Evolutionary conservation across 2,113 vertebrate genomes (phyloP).

Genomic region (Collichthys lucidus): DNA sequence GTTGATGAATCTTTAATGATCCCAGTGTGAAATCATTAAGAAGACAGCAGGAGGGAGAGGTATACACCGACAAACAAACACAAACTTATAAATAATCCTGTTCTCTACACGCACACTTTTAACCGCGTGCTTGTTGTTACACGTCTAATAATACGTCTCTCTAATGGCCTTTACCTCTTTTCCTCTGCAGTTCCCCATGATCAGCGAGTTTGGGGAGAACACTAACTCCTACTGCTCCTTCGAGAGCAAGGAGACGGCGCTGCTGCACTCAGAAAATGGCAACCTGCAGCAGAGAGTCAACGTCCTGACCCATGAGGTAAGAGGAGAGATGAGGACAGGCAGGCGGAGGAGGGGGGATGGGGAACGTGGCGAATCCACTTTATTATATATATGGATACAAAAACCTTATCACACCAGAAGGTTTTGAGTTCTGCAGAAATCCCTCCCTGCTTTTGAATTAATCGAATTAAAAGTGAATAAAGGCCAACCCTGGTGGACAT

Average conservation of each 20-base stretch:
- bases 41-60: constrained; percentile 11
- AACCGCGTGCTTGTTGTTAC: neutral
- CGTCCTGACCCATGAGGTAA: constrained; percentile 94
- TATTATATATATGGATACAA: neutral
- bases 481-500: constrained; percentile 49
- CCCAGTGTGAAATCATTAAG: constrained; percentile 46
- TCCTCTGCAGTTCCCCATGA: constrained; percentile 90
- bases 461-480: constrained; percentile 56
- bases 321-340: constrained; percentile 26
- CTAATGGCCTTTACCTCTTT: neutral
- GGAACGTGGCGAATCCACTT: neutral
- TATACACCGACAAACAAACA: constrained; percentile 4
- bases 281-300: constrained; percentile 93
- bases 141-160: neutral
- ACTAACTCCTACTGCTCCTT: constrained; percentile 87
- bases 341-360: neutral
- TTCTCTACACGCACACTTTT: neutral
- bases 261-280: constrained; percentile 94
- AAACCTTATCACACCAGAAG: constrained; percentile 12
- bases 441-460: constrained; percentile 36
- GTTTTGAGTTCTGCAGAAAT: constrained; percentile 24
- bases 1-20: constrained; percentile 66
- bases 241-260: constrained; percentile 92
- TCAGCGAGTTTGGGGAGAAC: constrained; percentile 93
- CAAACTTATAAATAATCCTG: neutral